phyloP scores from a whole-genome alignment of 2,113 vertebrate genomes.

The Micromys minutus region DNA sequence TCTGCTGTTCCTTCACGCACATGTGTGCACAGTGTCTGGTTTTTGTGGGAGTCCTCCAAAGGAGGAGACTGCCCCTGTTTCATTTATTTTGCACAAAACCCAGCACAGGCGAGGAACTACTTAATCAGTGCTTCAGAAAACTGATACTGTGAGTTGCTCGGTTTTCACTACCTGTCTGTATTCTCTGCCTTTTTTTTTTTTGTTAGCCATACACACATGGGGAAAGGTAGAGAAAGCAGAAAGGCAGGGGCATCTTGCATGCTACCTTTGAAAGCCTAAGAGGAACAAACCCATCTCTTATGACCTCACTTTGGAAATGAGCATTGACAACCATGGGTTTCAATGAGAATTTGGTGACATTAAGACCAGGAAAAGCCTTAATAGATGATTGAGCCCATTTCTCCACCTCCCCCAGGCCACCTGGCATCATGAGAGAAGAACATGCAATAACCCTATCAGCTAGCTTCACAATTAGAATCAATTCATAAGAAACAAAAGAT shows the following conservation, averaged over 20 bases:
- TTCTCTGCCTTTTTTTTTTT: slow-evolving; percentile 40
- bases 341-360: slow-evolving; percentile 71
- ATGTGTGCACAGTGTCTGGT: slow-evolving; percentile 4
- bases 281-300: slow-evolving; percentile 38
- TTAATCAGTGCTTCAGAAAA: slow-evolving; percentile 50
- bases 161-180: slow-evolving; percentile 19
- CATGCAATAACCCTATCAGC: slow-evolving; percentile 74
- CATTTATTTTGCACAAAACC: slow-evolving; percentile 27
- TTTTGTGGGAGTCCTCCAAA: slow-evolving; percentile 18
- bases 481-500: slow-evolving; percentile 81
- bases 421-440: slow-evolving; percentile 72
- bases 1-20: slow-evolving; percentile 15
- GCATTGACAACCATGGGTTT: slow-evolving; percentile 56
- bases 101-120: not conserved
- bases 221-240: slow-evolving; percentile 32
- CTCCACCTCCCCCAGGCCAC: slow-evolving; percentile 73
- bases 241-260: slow-evolving; percentile 43
- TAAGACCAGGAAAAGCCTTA: slow-evolving; percentile 67
- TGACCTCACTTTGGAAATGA: slow-evolving; percentile 66
- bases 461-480: slow-evolving; percentile 81
- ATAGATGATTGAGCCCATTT: slow-evolving; percentile 72
- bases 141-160: not conserved
- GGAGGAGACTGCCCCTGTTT: not conserved
- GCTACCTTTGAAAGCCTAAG: slow-evolving; percentile 56
- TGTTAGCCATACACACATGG: slow-evolving; percentile 1